Percentiles rank a stretch among this genome's conserved stretches.
These are phyloP conservation scores for Ochropleura leucogaster DNA, from an alignment of 2,888 invertebrate species.

Conservation along the genomic window DNA sequence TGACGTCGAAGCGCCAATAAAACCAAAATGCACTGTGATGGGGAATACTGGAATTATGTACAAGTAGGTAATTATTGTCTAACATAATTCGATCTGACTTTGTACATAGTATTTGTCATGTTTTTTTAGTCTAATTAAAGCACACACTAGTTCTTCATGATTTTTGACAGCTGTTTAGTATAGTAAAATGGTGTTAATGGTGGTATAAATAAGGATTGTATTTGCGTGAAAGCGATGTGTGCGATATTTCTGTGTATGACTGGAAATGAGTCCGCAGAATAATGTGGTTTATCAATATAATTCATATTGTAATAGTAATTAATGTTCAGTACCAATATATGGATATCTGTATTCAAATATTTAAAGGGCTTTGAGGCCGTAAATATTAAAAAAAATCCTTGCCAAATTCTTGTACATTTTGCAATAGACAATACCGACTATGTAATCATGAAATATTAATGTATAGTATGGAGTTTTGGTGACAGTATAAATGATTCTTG, in stretches of 20 bases:
- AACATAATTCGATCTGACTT: slow-evolving; percentile 52
- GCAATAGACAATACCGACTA: slow-evolving; percentile 1
- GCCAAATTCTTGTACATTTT: slow-evolving; percentile 34
- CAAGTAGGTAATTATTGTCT: slow-evolving; percentile 47
- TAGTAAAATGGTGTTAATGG: slow-evolving; percentile 23
- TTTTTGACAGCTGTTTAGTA: slow-evolving; percentile 16
- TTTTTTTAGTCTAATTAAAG: slow-evolving; percentile 27
- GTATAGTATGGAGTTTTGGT: background rate
- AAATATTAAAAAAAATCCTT: slow-evolving; percentile 20
- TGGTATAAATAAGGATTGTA: slow-evolving; percentile 1
- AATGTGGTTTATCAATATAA: background rate
- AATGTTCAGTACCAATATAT: background rate
- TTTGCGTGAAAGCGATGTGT: background rate
- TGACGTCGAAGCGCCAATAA: background rate
- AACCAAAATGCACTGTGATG: background rate
- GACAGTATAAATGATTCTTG: slow-evolving; percentile 26
- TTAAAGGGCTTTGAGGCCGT: background rate
- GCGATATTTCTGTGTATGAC: background rate
- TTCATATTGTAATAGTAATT: slow-evolving; percentile 5
- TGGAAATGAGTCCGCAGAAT: background rate
- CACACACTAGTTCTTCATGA: slow-evolving; percentile 53
- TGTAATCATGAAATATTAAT: slow-evolving; percentile 3
- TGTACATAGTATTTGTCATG: slow-evolving; percentile 48
- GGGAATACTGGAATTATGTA: slow-evolving; percentile 49
- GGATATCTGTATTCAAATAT: slow-evolving; percentile 9